These are phyloP conservation scores for Ariolimax columbianus DNA, from an alignment of 2,888 invertebrate species.

Conservation along the genomic window DNA sequence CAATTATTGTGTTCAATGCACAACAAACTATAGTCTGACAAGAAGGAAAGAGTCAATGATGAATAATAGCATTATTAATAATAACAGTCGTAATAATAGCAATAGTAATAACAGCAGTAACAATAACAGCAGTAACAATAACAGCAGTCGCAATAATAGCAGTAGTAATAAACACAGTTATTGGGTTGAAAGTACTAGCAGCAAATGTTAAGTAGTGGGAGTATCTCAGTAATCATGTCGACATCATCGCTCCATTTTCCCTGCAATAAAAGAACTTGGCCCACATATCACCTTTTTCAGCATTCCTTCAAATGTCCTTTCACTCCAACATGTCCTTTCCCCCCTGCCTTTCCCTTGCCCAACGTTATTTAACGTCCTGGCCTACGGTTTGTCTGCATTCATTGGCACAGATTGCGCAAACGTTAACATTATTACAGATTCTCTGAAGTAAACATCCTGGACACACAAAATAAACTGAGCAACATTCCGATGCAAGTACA, in stretches of 20 bases:
- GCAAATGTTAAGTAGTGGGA: no score
- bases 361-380: conserved; percentile 1
- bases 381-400: neutral
- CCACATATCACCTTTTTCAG: neutral
- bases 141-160: neutral
- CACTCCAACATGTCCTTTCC: neutral
- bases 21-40: no score
- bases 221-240: neutral
- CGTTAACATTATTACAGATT: neutral
- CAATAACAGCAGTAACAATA: neutral
- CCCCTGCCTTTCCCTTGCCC: neutral
- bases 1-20: no score
- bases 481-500: conserved; percentile 11
- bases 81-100: neutral
- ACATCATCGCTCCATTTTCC: neutral
- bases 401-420: conserved; percentile 9
- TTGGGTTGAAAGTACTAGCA: no score
- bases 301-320: neutral
- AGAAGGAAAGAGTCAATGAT: no score
- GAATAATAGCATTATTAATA: neutral
- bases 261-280: neutral
- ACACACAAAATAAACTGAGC: neutral
- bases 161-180: no score
- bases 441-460: conserved; percentile 23
- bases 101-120: neutral